Percentiles rank a stretch among this genome's conserved stretches.
Conservation (phyloP, 2,797 vertebrate genomes). For the Vultur gryphus region DNA sequence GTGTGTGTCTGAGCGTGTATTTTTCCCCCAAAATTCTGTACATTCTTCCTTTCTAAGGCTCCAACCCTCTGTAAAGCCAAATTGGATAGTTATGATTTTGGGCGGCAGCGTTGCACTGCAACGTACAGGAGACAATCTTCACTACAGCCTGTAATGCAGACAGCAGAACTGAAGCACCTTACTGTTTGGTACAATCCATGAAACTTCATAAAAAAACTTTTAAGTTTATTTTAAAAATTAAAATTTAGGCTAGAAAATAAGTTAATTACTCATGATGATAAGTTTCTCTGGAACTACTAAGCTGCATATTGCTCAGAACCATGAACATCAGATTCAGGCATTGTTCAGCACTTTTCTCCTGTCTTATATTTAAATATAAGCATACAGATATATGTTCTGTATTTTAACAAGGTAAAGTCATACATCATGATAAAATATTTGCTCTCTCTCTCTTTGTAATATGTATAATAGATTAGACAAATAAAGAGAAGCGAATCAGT, state of each 20-base stretch:
- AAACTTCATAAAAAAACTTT: not conserved
- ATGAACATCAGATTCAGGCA: not conserved
- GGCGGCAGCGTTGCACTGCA: not conserved
- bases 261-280: not conserved
- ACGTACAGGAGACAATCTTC: not conserved
- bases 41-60: not conserved
- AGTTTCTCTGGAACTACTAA: not conserved
- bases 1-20: accelerated
- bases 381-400: not conserved
- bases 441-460: not conserved
- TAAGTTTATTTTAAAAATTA: not conserved
- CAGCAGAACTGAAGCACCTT: not conserved
- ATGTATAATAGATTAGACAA: not conserved
- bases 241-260: not conserved
- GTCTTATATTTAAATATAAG: not conserved
- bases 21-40: not conserved
- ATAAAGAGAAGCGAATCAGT: not conserved
- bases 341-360: not conserved
- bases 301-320: not conserved
- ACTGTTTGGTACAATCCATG: accelerated
- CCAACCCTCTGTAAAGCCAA: not conserved
- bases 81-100: not conserved
- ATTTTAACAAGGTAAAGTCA: not conserved
- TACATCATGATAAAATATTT: not conserved
- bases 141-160: no score